These are phyloP conservation scores for Mastigias papua DNA, from an alignment of 30 jellyfish, hydroid and myxozoan species.

Conservation along the genomic window DNA sequence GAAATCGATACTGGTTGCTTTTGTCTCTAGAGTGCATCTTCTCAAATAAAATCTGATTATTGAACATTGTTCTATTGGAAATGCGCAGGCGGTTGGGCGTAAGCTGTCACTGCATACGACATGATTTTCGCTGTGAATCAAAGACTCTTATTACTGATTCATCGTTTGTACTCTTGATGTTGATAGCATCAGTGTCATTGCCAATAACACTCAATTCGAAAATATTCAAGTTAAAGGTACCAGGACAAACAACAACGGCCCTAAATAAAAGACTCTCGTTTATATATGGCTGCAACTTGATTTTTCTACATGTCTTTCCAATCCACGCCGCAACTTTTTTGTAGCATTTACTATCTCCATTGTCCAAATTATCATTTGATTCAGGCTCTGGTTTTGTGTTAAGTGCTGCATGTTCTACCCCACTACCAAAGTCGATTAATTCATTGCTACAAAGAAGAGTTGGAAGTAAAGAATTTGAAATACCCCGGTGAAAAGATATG, in stretches of 20 bases:
- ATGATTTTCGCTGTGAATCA: conserved; percentile 9
- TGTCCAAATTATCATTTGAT: not conserved
- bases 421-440: not conserved
- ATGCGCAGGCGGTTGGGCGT: no score
- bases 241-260: conserved; percentile 55
- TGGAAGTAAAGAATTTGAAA: not conserved
- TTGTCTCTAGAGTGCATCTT: no score
- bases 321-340: conserved; percentile 34
- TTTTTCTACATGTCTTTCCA: conserved; percentile 42
- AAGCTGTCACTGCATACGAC: not conserved
- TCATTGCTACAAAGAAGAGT: not conserved
- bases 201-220: conserved; percentile 17
- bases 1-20: no score
- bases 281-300: conserved; percentile 40
- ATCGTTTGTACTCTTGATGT: conserved; percentile 19
- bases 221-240: conserved; percentile 43
- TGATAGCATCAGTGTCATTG: conserved; percentile 6
- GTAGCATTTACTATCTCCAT: conserved; percentile 11
- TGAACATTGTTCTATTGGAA: no score
- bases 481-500: not conserved
- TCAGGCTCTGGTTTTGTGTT: not conserved
- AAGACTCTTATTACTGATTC: conserved; percentile 38
- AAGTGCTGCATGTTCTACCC: conserved; percentile 36
- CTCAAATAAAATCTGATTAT: no score
- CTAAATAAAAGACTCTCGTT: conserved; percentile 17